Evolutionary conservation across 2,113 vertebrate species (phyloP).

Genomic region (Melanerpes formicivorus): DNA sequence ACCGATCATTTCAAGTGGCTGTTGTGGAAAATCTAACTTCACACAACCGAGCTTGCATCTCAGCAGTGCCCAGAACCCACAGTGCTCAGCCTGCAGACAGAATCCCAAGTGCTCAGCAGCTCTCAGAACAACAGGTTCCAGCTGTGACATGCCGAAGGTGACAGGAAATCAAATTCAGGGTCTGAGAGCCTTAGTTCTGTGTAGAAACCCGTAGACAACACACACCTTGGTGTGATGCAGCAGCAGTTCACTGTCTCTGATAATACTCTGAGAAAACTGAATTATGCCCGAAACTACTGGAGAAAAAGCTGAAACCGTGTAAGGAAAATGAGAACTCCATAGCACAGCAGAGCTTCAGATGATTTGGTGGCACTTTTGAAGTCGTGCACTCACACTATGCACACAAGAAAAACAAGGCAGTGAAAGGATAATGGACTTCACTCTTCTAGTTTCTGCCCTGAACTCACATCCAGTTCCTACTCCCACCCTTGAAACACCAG

Average conservation of each 20-base stretch:
- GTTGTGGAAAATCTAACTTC: not conserved
- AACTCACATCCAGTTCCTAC: not conserved
- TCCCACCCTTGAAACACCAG: not conserved
- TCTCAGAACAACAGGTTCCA: not conserved
- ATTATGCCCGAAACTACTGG: not conserved
- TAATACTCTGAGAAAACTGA: not conserved
- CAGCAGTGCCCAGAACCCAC: not conserved
- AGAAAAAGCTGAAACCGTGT: not conserved
- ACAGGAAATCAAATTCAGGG: not conserved
- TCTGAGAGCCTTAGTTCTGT: not conserved
- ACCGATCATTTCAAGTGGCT: not conserved
- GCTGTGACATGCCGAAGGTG: not conserved
- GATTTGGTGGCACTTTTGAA: not conserved
- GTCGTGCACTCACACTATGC: rapidly evolving
- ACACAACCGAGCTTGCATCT: not conserved
- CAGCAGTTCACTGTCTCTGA: not conserved
- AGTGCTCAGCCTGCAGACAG: not conserved
- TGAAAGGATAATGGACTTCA: not conserved
- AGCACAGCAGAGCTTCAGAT: not conserved
- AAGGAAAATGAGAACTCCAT: not conserved
- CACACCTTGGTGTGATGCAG: not conserved
- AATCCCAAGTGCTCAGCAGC: not conserved
- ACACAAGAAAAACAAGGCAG: not conserved
- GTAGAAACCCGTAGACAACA: not conserved
- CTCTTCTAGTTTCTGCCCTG: not conserved